Evolutionary conservation across 1,140 invertebrate species (phyloP), one percentile per base, ranked within the genome.

Genomic region (Maniola jurtina): DNA sequence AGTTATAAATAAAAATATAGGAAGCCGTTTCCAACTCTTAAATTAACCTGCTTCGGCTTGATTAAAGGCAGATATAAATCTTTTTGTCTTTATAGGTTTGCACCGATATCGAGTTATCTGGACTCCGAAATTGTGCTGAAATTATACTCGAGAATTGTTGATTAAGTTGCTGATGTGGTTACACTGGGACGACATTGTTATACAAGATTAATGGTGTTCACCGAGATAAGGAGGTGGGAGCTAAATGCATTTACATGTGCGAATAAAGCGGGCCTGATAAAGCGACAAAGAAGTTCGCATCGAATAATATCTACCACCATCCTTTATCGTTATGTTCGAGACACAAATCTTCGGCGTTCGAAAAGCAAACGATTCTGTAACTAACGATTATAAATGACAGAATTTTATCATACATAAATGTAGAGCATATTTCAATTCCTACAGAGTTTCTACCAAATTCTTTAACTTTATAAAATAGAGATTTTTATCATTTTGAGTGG

Each of bases 191-290:
- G 79, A 83, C 81, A 88, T 87, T 88, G 86, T 88, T 88, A 87
- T 88, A 90, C 84, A 88, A 88, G 85, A 88, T 90, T 88, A 88
- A 88, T 88, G 81, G 85, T 88, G 86, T 86, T 80, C 80, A 48
- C 55, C 45, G 63, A 78, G 88, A 90, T 90, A 90, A 90, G 76
- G 68, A 80, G 76, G 80, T 84, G 85, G 82, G 81, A 87, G 84
- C 81, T 86, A 88, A 90, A 88, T 90, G 88, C 84, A 88, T 90
- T 87, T 86, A 86, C 86, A 88, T 90, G 88, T 88, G 86, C 80
- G 80, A 90, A 86, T 81, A 83, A 86, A 82, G 77, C 75, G 77
- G 77, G 63, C 65, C 79, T 72, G 86, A 87, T 87, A 88, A 86
- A 83, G 82, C 75, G 77, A 87, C 84, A 81, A 88, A 84, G 81